Percentiles rank a stretch among this genome's conserved stretches.
These are phyloP conservation scores for Diorhabda carinulata DNA, from an alignment of 1,140 invertebrate genomes.

Conservation along the genomic window DNA sequence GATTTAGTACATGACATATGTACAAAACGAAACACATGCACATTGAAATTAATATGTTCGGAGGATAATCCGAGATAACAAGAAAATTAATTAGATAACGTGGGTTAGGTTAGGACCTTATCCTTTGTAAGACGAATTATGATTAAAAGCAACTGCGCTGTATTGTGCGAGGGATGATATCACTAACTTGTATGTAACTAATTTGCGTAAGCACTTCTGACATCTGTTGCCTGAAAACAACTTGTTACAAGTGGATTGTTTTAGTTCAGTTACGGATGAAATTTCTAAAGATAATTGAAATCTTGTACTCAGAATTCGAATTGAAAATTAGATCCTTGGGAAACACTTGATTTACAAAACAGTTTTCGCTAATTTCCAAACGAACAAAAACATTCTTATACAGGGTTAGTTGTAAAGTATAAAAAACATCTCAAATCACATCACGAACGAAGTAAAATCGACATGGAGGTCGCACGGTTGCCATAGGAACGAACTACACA, in stretches of 20 bases:
- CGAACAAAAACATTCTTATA: too few relatives aligned
- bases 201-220: not conserved
- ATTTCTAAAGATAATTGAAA: not conserved
- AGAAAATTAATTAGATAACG: not conserved
- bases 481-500: too few relatives aligned
- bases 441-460: too few relatives aligned
- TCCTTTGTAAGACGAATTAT: not conserved
- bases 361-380: too few relatives aligned
- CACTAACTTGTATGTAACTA: not conserved
- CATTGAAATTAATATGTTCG: conserved; percentile 1
- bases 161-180: not conserved
- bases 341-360: too few relatives aligned
- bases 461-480: too few relatives aligned
- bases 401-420: too few relatives aligned
- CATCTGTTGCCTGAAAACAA: not conserved
- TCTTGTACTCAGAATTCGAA: not conserved
- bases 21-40: not conserved
- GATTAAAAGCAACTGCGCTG: not conserved
- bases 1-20: not conserved
- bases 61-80: not conserved
- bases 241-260: not conserved
- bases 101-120: not conserved
- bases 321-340: not conserved
- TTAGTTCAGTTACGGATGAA: not conserved
- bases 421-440: too few relatives aligned